phyloP scores from a whole-genome alignment of 1,140 invertebrate genomes.

The Lamellibrachia luymesi region DNA sequence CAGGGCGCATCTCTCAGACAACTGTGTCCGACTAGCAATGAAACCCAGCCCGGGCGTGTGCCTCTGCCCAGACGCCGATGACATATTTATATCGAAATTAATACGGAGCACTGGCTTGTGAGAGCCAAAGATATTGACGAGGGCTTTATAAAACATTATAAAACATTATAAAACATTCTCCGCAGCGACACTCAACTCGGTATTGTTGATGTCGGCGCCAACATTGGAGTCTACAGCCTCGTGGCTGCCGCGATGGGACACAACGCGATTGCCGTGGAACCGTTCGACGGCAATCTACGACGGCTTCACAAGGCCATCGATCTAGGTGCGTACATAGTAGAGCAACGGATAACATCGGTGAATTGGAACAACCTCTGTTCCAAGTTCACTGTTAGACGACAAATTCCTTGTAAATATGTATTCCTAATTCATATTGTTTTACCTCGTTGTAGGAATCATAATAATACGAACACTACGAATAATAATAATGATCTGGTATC shows the following conservation, averaged over 20 bases:
- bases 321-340: no score
- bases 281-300: not conserved
- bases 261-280: conserved; percentile 33
- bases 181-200: conserved; percentile 21
- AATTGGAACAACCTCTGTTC: no score
- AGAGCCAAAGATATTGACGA: not conserved
- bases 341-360: no score
- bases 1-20: no score
- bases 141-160: not conserved
- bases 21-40: not conserved
- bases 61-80: not conserved
- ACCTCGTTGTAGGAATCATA: no score
- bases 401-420: no score
- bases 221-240: conserved; percentile 33
- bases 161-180: no score
- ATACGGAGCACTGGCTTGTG: not conserved
- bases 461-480: no score
- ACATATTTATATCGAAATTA: not conserved
- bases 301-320: no score
- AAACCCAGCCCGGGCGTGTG: not conserved
- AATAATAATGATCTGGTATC: no score
- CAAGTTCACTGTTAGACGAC: no score
- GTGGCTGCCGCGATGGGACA: conserved; percentile 33
- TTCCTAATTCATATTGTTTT: no score
- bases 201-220: conserved; percentile 34